These are phyloP conservation scores for Coleophora deauratella DNA, from an alignment of 2,888 invertebrate species.

Conservation along the genomic window DNA sequence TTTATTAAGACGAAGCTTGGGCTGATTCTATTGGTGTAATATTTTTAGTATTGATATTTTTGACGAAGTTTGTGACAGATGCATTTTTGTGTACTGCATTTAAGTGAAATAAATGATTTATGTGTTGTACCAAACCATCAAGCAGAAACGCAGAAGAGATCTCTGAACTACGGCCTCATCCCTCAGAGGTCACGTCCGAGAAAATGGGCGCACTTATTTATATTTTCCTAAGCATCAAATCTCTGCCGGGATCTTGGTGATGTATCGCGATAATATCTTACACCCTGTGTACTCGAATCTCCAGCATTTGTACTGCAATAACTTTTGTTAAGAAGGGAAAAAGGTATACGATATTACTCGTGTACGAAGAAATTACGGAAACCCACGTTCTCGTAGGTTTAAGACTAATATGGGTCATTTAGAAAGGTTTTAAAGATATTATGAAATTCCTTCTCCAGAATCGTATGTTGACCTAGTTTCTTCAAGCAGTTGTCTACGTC, in stretches of 20 bases:
- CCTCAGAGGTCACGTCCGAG: background rate
- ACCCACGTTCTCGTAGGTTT: background rate
- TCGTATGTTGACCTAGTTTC: conserved; percentile 22
- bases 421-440: conserved; percentile 57
- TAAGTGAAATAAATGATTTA: too few relatives aligned
- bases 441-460: conserved; percentile 63
- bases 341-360: background rate
- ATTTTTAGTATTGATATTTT: too few relatives aligned
- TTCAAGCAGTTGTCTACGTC: too few relatives aligned
- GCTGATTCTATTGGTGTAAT: too few relatives aligned
- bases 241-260: background rate
- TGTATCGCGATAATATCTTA: conserved; percentile 2
- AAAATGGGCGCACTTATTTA: conserved; percentile 7
- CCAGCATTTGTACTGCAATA: background rate
- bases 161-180: too few relatives aligned
- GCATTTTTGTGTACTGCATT: too few relatives aligned
- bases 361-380: background rate
- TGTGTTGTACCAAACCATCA: too few relatives aligned
- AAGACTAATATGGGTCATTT: conserved; percentile 25
- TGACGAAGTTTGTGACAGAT: too few relatives aligned
- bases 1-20: too few relatives aligned
- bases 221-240: conserved; percentile 4
- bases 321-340: conserved; percentile 1
- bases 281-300: background rate
- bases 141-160: too few relatives aligned